A percentile compares a stretch with the other conserved stretches of the same genome.
These are phyloP conservation scores for Drosophila incognita DNA, from an alignment of 2,888 invertebrate species.

Conservation along the genomic window DNA sequence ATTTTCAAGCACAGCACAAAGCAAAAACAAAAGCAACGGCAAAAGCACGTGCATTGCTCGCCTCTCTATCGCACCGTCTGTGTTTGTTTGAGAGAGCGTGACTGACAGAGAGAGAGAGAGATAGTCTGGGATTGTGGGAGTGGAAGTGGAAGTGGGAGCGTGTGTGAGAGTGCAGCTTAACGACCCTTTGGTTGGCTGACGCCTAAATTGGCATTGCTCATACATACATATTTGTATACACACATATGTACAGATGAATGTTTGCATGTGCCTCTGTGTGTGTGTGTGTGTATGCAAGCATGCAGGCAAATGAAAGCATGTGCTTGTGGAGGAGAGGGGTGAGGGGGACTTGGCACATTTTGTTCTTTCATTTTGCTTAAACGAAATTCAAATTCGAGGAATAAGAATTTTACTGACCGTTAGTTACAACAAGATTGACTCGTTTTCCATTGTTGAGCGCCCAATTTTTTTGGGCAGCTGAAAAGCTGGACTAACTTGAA, in stretches of 20 bases:
- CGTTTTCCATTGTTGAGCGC: slow-evolving; percentile 23
- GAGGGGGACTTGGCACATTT: not conserved
- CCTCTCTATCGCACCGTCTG: slow-evolving; percentile 28
- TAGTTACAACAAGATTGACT: slow-evolving; percentile 41
- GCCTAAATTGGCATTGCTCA: slow-evolving; percentile 8
- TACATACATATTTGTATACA: slow-evolving; percentile 3
- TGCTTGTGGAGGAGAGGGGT: not conserved
- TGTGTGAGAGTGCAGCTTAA: slow-evolving; percentile 43
- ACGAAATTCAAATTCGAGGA: not conserved
- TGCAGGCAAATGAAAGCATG: not conserved
- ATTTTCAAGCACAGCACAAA: slow-evolving; percentile 44
- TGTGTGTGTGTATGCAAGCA: not conserved
- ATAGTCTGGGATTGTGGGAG: slow-evolving; percentile 17
- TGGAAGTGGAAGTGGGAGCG: slow-evolving; percentile 9
- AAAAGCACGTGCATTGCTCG: slow-evolving; percentile 53
- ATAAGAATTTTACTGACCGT: slow-evolving; percentile 22
- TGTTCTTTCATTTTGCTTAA: not conserved
- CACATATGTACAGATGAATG: slow-evolving; percentile 6
- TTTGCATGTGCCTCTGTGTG: not conserved
- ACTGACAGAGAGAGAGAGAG: slow-evolving; percentile 9
- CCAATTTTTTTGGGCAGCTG: slow-evolving; percentile 36
- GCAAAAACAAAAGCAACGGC: slow-evolving; percentile 20
- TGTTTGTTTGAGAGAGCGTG: slow-evolving; percentile 2
- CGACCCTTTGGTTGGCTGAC: slow-evolving; percentile 51
- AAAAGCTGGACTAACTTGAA: slow-evolving; percentile 34